Evolutionary conservation across 2,888 invertebrate genomes (phyloP).

Genomic region (Drosophila bunnanda): DNA sequence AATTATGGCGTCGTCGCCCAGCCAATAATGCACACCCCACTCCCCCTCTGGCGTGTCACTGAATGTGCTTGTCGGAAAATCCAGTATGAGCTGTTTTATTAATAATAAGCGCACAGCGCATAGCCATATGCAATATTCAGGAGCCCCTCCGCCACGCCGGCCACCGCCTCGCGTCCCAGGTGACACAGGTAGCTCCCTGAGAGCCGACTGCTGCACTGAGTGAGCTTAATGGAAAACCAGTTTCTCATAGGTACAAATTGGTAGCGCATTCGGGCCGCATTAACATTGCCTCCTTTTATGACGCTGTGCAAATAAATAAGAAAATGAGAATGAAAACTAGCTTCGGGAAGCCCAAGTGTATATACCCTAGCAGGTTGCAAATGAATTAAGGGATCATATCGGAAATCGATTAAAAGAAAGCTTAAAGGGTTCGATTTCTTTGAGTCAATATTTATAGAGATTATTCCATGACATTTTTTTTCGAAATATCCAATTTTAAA

Average conservation of each 20-base stretch:
- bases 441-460: too few species aligned
- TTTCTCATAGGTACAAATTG: constrained; percentile 62
- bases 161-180: constrained; percentile 21
- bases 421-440: too few species aligned
- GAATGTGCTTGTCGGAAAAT: constrained; percentile 69
- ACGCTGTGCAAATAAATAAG: constrained; percentile 47
- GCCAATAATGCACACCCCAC: constrained; percentile 49
- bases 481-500: too few species aligned
- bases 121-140: constrained; percentile 14
- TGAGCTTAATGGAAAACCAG: constrained; percentile 73
- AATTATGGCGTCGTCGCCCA: constrained; percentile 58
- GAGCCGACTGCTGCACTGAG: constrained; percentile 32
- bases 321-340: neutral
- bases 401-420: too few species aligned
- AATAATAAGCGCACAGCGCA: constrained; percentile 71
- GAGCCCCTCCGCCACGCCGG: neutral
- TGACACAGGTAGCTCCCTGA: constrained; percentile 24
- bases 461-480: too few species aligned
- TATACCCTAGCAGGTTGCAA: too few species aligned
- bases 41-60: constrained; percentile 10
- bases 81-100: constrained; percentile 77
- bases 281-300: constrained; percentile 45
- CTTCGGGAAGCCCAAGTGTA: too few species aligned
- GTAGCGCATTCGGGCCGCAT: constrained; percentile 37
- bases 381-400: too few species aligned